Base-by-base conservation (phyloP, 35 echinoderm and acorn worm species). In the Lytechinus variegatus region DNA sequence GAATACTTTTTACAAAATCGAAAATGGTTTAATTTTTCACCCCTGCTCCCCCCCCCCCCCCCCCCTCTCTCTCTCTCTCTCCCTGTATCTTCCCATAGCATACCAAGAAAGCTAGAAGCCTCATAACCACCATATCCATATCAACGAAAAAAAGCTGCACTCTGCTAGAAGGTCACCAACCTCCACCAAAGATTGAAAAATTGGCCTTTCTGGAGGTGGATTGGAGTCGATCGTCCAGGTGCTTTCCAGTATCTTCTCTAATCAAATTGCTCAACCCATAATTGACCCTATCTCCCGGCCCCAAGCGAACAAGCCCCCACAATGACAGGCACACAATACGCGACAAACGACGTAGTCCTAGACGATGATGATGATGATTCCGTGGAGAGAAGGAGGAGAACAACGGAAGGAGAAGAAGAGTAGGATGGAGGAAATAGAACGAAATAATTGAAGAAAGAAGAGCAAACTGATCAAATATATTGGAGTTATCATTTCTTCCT, bases 261-360 rank as follows among this genome's bases (percentile, higher is more conserved):
- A 93, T 93, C 92, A 54, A 93, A 93, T 93, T 93, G 52, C 53
- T 93, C 29, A 93, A 93, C 92, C 92, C 28, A 54, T 93, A 93
- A 93, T 93, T 93, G 92, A 93, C 92, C 92, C 92, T 57, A 93
- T 93, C 54, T 93, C 54, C 92, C 92, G 27, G 54, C 52, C 92
- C 53, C 19, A 93, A 54, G 14, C 14, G 9, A 71, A 79, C 66
- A 79, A 79, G 21, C 66, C 66, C 66, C 66, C 66, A 79, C 16
- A 93, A 93, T 93, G 92, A 90, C 88, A 90, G 52, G 10, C 28
- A 90, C 29, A 90, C 88, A 90, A 90, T 90, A 52, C 88, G 28
- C 52, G 88, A 52, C 88, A 90, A 90, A 90, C 29, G 88, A 90
- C 9, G 92, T 9, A 56, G 92, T 57, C 92, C 56, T n/a, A n/a